phyloP scores from a whole-genome alignment of 2,113 vertebrate species.

The Catharus minimus region DNA sequence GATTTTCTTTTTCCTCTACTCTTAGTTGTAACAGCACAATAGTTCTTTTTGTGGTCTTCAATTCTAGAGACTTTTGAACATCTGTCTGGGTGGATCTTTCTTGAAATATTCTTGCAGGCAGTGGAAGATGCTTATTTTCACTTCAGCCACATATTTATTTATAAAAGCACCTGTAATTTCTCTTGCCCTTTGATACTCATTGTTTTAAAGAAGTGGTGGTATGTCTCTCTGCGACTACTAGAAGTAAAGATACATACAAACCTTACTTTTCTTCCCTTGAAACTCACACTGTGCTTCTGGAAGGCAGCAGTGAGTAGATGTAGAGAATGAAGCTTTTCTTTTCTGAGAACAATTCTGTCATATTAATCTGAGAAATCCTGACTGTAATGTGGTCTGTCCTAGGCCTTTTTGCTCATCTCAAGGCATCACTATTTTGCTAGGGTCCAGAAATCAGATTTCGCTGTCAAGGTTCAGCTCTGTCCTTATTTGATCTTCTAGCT shows the following conservation, averaged over 20 bases:
- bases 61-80: neutral
- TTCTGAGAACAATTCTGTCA: neutral
- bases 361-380: neutral
- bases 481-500: neutral
- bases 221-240: neutral
- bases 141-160: neutral
- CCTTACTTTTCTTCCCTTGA: neutral
- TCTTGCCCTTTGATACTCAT: neutral
- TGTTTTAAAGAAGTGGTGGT: neutral
- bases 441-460: neutral
- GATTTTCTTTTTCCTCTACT: neutral
- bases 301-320: neutral
- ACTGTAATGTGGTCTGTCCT: neutral
- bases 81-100: neutral
- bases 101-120: neutral
- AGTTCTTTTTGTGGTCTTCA: neutral
- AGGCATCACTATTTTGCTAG: neutral
- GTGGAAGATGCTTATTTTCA: neutral
- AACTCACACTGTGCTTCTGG: neutral
- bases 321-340: neutral
- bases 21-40: neutral
- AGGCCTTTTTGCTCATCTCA: neutral
- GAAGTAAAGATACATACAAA: neutral
- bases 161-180: neutral
- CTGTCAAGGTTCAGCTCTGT: neutral